Percentiles rank a stretch among this genome's conserved stretches.
Conservation (phyloP, 2,113 vertebrate genomes). For the Rhea americana region DNA sequence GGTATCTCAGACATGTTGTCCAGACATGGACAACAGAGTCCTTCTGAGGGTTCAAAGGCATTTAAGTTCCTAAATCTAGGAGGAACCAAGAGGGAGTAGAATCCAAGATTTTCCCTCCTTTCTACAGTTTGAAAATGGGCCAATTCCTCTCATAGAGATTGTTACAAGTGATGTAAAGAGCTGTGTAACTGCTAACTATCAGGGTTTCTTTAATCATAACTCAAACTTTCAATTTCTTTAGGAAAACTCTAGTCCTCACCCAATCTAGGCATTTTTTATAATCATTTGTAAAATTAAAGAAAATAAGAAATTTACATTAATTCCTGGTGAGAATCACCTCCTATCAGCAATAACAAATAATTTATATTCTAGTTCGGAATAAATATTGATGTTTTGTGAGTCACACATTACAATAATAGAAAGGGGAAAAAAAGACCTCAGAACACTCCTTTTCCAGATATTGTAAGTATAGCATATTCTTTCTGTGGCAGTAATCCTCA, state of each 20-base stretch:
- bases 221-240: neutral
- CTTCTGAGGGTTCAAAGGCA: neutral
- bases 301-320: neutral
- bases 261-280: neutral
- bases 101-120: neutral
- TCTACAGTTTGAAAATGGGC: neutral
- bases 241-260: neutral
- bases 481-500: neutral
- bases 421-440: neutral
- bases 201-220: neutral
- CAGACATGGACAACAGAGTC: neutral
- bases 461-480: neutral
- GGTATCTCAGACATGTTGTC: neutral
- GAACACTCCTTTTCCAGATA: neutral
- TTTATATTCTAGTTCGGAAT: neutral
- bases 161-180: neutral
- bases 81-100: neutral
- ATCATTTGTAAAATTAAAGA: neutral
- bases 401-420: neutral
- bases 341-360: neutral
- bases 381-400: neutral
- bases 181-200: neutral
- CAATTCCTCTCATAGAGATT: neutral
- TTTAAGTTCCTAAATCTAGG: neutral
- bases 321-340: fast-evolving